Base-by-base conservation (phyloP, 2,113 vertebrate species). In the Penelope pileata region DNA sequence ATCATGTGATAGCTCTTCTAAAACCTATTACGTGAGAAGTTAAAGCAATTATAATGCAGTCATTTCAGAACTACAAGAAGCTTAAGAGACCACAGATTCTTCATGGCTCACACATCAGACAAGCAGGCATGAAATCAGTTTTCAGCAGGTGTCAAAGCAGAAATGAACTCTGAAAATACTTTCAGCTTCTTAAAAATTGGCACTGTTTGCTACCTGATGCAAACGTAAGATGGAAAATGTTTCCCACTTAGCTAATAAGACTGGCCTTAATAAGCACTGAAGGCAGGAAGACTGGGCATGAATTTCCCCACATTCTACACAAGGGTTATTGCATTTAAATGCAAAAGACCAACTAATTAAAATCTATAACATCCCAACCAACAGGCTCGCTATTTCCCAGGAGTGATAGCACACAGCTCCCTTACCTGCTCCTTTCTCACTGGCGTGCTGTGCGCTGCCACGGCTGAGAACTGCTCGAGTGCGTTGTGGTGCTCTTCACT, bases 361-460 rank as follows among this genome's bases (percentile, higher is more conserved):
- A 26, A 74, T 9, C 45, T 17, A 53, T 27, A 64, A 21, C 23
- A 29, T 21, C 53, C 27, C 32, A 48, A 6, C 48, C 26, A 53
- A 16, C 34, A 30, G 30, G 19, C 5, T 32, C 2, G 0, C 8
- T 23, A 32, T 23, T 54, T 54, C 40, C 60, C 17, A 32, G 29
- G 16, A 74, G 64, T 26, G 34, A 2, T 1, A 18, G 21, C 1
- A 3, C 45, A 0, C 0, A 1, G 40, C 34, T 73, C 30, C 76
- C 84, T 91, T 67, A 94, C 97, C 97, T 97, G 88, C 58, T 99
- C 98, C 94, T 97, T 99, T 82, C 95, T 98, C 97, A 98, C 98
- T 0, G 98, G 98, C 0, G 98, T 99, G 97, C 98, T 98, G 96
- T 99, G 98, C 16, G 98, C 98, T 8, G 98, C 98, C 4, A 98